Evolutionary conservation across 2,888 invertebrate species (phyloP).

Genomic region (Tubulanus polymorphus): DNA sequence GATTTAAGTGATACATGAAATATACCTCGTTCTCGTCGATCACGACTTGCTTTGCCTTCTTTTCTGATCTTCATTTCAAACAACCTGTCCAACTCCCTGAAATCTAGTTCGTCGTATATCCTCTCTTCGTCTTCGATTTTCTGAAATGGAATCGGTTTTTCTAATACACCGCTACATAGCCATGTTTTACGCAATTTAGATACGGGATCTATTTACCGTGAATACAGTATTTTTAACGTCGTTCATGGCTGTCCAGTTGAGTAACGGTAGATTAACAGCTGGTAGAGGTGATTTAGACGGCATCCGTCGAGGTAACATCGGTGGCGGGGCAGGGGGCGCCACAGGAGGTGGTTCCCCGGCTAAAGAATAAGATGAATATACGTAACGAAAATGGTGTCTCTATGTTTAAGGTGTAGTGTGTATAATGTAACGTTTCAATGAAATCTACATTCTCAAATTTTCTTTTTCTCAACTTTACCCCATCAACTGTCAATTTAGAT

Average conservation of each 20-base stretch:
- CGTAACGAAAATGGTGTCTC: too few relatives aligned
- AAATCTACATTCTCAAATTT: too few relatives aligned
- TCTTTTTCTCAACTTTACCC: too few relatives aligned
- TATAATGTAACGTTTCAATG: too few relatives aligned
- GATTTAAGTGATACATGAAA: too few relatives aligned
- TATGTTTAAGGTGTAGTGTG: too few relatives aligned
- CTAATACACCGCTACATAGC: too few relatives aligned
- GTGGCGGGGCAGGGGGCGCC: neutral
- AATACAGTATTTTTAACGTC: conserved; percentile 15
- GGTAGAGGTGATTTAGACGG: neutral
- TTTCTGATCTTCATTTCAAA: neutral
- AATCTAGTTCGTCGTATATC: neutral
- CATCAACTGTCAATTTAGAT: too few relatives aligned
- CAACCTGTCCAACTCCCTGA: neutral
- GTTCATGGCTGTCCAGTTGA: conserved; percentile 21
- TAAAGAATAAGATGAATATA: too few relatives aligned
- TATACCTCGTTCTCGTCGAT: neutral
- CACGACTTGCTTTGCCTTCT: neutral
- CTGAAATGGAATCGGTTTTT: too few relatives aligned
- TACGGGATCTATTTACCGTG: conserved; percentile 11
- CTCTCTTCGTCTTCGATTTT: neutral
- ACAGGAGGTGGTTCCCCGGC: neutral
- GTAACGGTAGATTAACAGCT: conserved; percentile 15
- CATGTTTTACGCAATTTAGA: too few relatives aligned
- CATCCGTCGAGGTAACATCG: neutral